phyloP scores from a whole-genome alignment of 2,113 vertebrate species.

The Kryptolebias marmoratus region DNA sequence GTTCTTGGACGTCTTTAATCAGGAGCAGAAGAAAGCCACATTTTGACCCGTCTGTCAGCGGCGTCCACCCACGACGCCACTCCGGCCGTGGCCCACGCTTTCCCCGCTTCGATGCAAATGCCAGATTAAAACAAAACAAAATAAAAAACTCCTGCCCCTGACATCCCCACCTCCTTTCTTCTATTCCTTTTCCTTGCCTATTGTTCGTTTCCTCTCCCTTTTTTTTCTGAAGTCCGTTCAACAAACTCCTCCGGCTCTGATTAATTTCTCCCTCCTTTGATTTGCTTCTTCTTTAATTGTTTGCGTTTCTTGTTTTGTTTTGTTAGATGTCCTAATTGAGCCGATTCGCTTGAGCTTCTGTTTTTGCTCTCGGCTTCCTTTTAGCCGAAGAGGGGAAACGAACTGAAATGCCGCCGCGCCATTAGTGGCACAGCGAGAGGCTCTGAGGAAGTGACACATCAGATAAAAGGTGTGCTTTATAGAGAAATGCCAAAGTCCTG shows the following conservation, averaged over 20 bases:
- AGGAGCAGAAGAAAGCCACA: constrained; percentile 76
- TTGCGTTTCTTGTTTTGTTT: constrained; percentile 75
- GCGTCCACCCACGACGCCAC: constrained; percentile 56
- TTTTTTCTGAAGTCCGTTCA: constrained; percentile 59
- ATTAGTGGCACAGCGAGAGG: constrained; percentile 48
- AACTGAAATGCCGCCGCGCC: constrained; percentile 55
- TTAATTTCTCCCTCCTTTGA: constrained; percentile 73
- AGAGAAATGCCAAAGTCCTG: not conserved
- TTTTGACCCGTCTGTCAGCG: constrained; percentile 80
- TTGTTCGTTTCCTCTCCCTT: constrained; percentile 78
- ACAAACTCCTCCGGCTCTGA: constrained; percentile 66
- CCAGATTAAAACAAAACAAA: constrained; percentile 65
- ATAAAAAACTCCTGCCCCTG: constrained; percentile 44
- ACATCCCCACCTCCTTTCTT: constrained; percentile 65
- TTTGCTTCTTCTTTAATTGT: constrained; percentile 79
- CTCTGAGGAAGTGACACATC: constrained; percentile 42
- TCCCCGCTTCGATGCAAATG: constrained; percentile 71
- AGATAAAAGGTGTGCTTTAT: constrained; percentile 11
- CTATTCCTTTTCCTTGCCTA: constrained; percentile 67
- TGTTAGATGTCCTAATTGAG: constrained; percentile 77
- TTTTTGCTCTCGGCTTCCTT: constrained; percentile 75
- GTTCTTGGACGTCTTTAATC: constrained; percentile 80
- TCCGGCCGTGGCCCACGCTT: constrained; percentile 69
- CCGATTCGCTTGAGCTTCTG: constrained; percentile 72
- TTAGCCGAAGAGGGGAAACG: constrained; percentile 57